Evolutionary conservation across 1,140 invertebrate species (phyloP), one percentile per base, ranked within the genome.

Genomic region (Macrocentrus cingulum): DNA sequence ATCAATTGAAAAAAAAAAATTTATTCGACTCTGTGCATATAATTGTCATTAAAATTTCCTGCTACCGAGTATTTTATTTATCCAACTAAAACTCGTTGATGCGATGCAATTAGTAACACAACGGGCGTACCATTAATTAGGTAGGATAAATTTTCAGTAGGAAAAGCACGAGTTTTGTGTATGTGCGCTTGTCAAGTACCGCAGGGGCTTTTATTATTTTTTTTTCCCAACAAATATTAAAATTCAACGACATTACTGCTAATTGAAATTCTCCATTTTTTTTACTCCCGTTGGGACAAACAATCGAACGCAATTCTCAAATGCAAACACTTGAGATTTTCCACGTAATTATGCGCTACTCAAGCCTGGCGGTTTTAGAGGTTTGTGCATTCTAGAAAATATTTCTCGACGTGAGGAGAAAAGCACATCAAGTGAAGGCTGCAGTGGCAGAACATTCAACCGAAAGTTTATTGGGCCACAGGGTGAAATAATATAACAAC

Each of bases 71-170:
- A 20, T 11, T 44, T 44, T 44, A 46, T 46, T 46, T 46, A 25
- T 23, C n/a, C n/a, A n/a, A 46, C 22, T 23, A 46, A 46, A 46
- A 46, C 11, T 46, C 44, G 22, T 4, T 46, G 44, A 25, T 23
- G 44, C 44, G 44, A n/a, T 46, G 44, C 44, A 46, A 46, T 46
- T 46, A 46, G 44, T n/a, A n/a, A 23, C 18, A 8, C 7, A 22
- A 25, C 22, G 13, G 22, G 19, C 44, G n/a, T 15, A 23, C 13
- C 22, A 46, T 46, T 46, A 46, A 46, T 46, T 46, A 25, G 29
- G 22, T 23, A 2, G 11, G 22, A 25, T 46, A 20, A 46, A 25
- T 46, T 46, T 46, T 46, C n/a, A n/a, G n/a, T n/a, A n/a, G n/a
- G n/a, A n/a, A n/a, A n/a, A n/a, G n/a, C n/a, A n/a, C n/a, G n/a